Percentiles rank a stretch among this genome's conserved stretches.
Conservation (phyloP, 1,140 invertebrate species). For the Trichogramma pretiosum region DNA sequence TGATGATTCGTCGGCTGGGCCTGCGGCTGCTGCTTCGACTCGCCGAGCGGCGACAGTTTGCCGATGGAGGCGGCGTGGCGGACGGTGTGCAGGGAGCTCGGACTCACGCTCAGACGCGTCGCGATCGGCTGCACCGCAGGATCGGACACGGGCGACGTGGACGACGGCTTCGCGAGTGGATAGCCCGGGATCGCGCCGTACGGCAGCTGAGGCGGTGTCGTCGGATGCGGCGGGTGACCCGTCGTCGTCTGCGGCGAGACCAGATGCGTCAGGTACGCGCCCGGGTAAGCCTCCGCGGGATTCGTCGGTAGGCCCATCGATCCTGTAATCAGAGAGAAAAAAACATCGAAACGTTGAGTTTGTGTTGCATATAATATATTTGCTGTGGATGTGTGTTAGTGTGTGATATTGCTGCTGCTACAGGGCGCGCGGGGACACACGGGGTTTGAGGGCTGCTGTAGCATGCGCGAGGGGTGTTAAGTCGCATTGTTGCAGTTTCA, state of each 20-base stretch:
- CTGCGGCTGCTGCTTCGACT: too few species aligned
- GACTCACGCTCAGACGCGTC: background rate
- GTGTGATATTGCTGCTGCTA: too few species aligned
- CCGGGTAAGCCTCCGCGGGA: too few species aligned
- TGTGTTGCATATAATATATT: too few species aligned
- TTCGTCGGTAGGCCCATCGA: slow-evolving; percentile 34
- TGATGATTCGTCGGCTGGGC: background rate
- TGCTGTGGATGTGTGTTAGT: too few species aligned
- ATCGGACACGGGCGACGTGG: slow-evolving; percentile 12
- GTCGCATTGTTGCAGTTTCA: slow-evolving; percentile 27
- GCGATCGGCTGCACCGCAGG: too few species aligned
- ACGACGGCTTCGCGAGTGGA: slow-evolving; percentile 26
- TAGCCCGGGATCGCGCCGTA: background rate
- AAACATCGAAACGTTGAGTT: too few species aligned
- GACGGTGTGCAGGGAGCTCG: background rate
- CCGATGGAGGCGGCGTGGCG: slow-evolving; percentile 4
- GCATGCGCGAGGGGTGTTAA: slow-evolving; percentile 21
- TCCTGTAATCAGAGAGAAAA: slow-evolving; percentile 28
- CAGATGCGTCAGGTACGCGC: too few species aligned
- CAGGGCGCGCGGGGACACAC: too few species aligned
- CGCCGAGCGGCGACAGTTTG: background rate
- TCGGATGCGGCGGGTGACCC: background rate
- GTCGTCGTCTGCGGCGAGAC: background rate
- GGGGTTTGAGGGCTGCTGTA: too few species aligned
- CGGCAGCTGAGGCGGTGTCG: slow-evolving; percentile 1